Conservation (phyloP, 2,113 vertebrate genomes). For the Edolisoma coerulescens region DNA sequence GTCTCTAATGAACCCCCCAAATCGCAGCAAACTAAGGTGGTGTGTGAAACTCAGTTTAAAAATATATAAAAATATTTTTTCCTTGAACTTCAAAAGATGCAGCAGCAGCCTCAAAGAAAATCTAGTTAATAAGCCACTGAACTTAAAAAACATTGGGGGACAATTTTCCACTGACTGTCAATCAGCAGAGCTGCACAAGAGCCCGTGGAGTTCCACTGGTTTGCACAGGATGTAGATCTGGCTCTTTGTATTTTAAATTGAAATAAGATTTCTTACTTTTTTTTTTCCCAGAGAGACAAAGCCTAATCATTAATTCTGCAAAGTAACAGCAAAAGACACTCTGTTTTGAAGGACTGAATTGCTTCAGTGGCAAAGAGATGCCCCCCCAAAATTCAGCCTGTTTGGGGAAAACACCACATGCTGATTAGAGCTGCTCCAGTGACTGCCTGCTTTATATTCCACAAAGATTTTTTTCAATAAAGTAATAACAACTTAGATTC, state of each 20-base stretch:
- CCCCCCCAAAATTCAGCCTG: neutral
- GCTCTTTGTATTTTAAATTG: neutral
- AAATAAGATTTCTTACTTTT: neutral
- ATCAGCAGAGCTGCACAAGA: neutral
- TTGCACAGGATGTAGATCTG: neutral
- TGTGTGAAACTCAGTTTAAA: neutral
- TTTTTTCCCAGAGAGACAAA: neutral
- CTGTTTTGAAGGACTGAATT: neutral
- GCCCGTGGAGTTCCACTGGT: rapidly evolving
- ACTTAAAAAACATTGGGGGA: neutral
- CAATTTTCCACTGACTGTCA: neutral
- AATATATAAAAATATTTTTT: neutral
- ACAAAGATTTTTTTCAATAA: neutral
- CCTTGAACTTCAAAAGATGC: neutral
- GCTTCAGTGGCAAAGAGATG: neutral
- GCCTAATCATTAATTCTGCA: neutral
- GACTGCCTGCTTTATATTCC: neutral
- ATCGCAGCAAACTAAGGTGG: neutral
- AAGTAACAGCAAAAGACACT: neutral
- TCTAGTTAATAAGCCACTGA: neutral
- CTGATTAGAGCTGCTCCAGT: neutral
- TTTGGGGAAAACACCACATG: neutral
- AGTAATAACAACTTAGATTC: constrained; percentile 17
- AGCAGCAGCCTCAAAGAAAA: neutral
- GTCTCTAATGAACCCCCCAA: neutral